These are phyloP conservation scores for Sander lucioperca DNA, from an alignment of 2,113 vertebrate genomes.

Conservation along the genomic window DNA sequence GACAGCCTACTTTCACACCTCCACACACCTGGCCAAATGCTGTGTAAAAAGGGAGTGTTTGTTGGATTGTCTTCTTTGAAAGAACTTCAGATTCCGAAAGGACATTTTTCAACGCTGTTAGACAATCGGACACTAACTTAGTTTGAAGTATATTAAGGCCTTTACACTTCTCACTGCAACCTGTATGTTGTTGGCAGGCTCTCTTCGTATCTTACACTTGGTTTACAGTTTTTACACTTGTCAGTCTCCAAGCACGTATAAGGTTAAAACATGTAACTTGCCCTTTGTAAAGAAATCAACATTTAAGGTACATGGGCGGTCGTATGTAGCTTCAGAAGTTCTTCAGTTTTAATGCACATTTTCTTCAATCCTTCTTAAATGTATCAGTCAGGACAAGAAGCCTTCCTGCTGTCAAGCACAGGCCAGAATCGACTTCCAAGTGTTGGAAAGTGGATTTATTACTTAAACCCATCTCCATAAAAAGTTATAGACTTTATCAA, in stretches of 20 bases:
- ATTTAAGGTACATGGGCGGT: neutral
- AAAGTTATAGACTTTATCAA: slow-evolving; percentile 51
- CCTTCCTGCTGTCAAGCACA: slow-evolving; percentile 13
- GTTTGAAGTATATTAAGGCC: neutral
- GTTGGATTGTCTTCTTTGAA: neutral
- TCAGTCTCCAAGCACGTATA: neutral
- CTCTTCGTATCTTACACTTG: neutral
- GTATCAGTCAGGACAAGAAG: slow-evolving; percentile 1
- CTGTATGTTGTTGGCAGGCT: neutral
- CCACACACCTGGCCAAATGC: neutral
- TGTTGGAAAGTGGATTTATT: slow-evolving; percentile 47
- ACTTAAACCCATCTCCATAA: slow-evolving; percentile 42
- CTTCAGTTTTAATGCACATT: slow-evolving; percentile 10
- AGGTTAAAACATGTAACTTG: neutral
- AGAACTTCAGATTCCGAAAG: slow-evolving; percentile 3
- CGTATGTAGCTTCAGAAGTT: neutral
- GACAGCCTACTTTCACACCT: neutral
- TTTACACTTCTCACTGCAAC: neutral
- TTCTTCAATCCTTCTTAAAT: slow-evolving; percentile 25
- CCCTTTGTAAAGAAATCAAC: neutral
- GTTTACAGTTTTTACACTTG: neutral
- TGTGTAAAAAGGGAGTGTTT: neutral
- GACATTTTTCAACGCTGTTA: neutral
- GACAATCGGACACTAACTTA: neutral
- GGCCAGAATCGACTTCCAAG: slow-evolving; percentile 6